phyloP scores from a whole-genome alignment of 2,797 vertebrate genomes.

The Mastacembelus armatus region DNA sequence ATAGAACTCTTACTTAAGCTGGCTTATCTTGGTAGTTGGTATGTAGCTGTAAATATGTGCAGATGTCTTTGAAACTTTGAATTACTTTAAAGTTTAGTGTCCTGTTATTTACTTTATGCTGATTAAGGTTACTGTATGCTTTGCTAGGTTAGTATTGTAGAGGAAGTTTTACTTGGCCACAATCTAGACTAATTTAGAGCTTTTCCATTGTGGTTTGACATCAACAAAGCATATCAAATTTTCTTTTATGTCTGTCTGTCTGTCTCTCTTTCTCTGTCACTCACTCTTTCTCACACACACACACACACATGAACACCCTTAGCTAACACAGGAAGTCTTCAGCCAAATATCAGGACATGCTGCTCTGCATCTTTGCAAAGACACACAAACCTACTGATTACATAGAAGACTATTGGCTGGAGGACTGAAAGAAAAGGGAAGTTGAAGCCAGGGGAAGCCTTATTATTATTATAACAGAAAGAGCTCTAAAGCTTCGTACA shows the following conservation, averaged over 20 bases:
- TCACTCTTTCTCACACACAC: too few relatives aligned
- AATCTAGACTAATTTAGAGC: slow-evolving; percentile 24
- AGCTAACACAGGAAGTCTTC: slow-evolving; percentile 69
- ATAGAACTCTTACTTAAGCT: neutral
- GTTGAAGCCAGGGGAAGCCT: slow-evolving; percentile 4
- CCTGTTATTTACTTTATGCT: neutral
- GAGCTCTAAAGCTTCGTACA: neutral
- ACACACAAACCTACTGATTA: slow-evolving; percentile 16
- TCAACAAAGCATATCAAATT: slow-evolving; percentile 20
- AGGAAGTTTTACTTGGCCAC: slow-evolving; percentile 36
- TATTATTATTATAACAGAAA: neutral
- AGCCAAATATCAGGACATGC: slow-evolving; percentile 61
- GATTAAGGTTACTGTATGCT: neutral
- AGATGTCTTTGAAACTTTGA: neutral
- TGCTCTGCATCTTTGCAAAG: slow-evolving; percentile 26
- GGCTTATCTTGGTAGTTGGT: neutral
- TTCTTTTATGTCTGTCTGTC: slow-evolving; percentile 20
- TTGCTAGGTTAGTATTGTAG: neutral
- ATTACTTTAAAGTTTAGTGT: neutral
- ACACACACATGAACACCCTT: too few relatives aligned
- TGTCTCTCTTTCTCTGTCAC: neutral
- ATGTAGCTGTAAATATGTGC: slow-evolving; percentile 2
- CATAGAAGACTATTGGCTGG: neutral
- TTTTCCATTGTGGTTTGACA: slow-evolving; percentile 37
- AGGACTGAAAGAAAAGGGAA: slow-evolving; percentile 42